Percentiles rank a stretch among this genome's conserved stretches.
Evolutionary conservation across 2,888 invertebrate genomes (phyloP).

Genomic region (Drosophila maculinotata): DNA sequence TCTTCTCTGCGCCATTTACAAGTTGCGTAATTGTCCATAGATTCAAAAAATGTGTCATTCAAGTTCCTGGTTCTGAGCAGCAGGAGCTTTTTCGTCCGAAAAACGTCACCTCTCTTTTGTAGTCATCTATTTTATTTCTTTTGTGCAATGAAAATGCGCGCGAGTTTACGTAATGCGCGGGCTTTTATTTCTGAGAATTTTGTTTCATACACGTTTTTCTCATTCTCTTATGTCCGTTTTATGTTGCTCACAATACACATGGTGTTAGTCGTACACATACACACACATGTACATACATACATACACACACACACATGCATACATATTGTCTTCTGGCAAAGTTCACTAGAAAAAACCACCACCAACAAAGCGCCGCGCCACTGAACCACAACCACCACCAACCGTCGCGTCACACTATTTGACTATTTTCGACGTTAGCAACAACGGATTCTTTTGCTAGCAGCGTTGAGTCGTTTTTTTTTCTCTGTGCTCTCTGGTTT

Average conservation of each 20-base stretch:
- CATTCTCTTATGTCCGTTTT: constrained; percentile 17
- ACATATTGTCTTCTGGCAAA: constrained; percentile 56
- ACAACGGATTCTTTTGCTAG: constrained; percentile 55
- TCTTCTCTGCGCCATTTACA: constrained; percentile 62
- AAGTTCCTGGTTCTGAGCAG: constrained; percentile 58
- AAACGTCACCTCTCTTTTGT: constrained; percentile 9
- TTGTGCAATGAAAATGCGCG: constrained; percentile 18
- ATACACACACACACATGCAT: constrained; percentile 9
- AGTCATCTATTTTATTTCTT: constrained; percentile 2
- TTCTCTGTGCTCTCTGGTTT: constrained; percentile 59
- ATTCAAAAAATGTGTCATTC: constrained; percentile 81
- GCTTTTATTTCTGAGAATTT: constrained; percentile 28
- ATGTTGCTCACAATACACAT: constrained; percentile 52
- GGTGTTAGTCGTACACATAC: constrained; percentile 36
- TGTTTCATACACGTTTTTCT: constrained; percentile 28
- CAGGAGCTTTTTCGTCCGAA: constrained; percentile 15
- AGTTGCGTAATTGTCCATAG: constrained; percentile 77
- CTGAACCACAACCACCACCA: constrained; percentile 67
- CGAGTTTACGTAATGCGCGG: constrained; percentile 73
- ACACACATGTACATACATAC: constrained; percentile 21
- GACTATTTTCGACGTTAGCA: constrained; percentile 79
- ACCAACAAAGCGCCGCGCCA: constrained; percentile 57
- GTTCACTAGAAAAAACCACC: constrained; percentile 73
- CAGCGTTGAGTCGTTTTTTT: constrained; percentile 26
- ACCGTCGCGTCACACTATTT: constrained; percentile 64